Evolutionary conservation across 2,113 vertebrate species (phyloP).

Genomic region (Chauna torquata): DNA sequence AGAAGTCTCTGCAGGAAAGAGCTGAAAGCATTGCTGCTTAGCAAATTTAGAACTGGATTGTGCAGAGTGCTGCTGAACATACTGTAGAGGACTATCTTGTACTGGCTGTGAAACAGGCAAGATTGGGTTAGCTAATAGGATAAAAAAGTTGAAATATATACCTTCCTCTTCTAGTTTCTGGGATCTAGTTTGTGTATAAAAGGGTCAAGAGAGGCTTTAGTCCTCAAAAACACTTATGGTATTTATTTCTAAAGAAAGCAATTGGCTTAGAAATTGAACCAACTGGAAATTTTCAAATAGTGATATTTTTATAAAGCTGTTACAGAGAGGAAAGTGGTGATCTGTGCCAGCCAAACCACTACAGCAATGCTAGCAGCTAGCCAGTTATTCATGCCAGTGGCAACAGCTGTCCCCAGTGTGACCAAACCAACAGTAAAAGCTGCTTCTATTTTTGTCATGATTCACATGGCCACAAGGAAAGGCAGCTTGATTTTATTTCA

Average conservation of each 20-base stretch:
- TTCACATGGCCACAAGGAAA: conserved; percentile 35
- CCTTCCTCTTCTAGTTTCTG: not conserved
- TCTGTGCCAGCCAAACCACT: conserved; percentile 26
- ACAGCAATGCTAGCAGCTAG: conserved; percentile 32
- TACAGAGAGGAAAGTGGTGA: not conserved
- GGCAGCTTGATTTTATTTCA: conserved; percentile 57
- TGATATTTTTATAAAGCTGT: not conserved
- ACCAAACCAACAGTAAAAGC: conserved; percentile 46
- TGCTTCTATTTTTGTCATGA: conserved; percentile 57
- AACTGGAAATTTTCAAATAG: not conserved
- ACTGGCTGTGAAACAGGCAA: not conserved
- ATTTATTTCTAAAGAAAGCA: conserved; percentile 10
- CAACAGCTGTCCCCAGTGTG: conserved; percentile 18
- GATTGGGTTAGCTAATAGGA: not conserved
- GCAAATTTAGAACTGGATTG: not conserved
- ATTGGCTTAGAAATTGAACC: not conserved
- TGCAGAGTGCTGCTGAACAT: not conserved
- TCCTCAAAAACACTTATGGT: not conserved
- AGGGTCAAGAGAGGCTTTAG: not conserved
- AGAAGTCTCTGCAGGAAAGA: not conserved
- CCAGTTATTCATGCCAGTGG: conserved; percentile 44
- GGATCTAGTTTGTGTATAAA: not conserved
- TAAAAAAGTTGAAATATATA: not conserved
- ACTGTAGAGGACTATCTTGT: not conserved
- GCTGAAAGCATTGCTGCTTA: not conserved